Evolutionary conservation across 2,113 vertebrate species (phyloP).

Genomic region (Chaetodon trifascialis): DNA sequence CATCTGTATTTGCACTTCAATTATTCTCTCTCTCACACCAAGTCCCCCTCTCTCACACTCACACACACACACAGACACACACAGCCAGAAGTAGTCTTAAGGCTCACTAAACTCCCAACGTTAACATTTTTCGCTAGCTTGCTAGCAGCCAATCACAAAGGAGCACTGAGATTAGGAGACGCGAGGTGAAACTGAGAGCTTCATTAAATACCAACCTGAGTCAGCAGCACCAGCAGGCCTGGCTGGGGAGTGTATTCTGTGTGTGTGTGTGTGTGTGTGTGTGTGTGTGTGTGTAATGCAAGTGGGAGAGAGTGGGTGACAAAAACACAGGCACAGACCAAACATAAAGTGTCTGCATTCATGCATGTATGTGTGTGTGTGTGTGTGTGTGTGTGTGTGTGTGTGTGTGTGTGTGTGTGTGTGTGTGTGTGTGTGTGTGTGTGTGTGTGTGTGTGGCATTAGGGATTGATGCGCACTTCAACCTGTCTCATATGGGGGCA

Average conservation of each 20-base stretch:
- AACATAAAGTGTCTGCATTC: slow-evolving; percentile 58
- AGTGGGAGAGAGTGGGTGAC: slow-evolving; percentile 58
- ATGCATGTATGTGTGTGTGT: slow-evolving; percentile 25
- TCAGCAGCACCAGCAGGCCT: slow-evolving; percentile 78
- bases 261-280: slow-evolving; percentile 28
- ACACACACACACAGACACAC: slow-evolving; percentile 6
- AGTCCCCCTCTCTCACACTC: not conserved
- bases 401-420: no score
- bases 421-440: no score
- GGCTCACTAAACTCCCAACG: slow-evolving; percentile 70
- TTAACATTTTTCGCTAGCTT: slow-evolving; percentile 74
- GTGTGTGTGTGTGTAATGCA: not conserved
- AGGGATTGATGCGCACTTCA: slow-evolving; percentile 58
- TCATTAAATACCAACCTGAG: slow-evolving; percentile 86
- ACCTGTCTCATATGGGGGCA: slow-evolving; percentile 77
- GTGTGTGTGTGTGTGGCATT: slow-evolving; percentile 46
- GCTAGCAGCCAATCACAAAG: slow-evolving; percentile 76
- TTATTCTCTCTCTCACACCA: not conserved
- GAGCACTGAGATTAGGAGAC: slow-evolving; percentile 79
- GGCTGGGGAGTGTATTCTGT: slow-evolving; percentile 37
- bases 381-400: no score
- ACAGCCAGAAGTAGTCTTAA: slow-evolving; percentile 51
- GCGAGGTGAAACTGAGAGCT: slow-evolving; percentile 82
- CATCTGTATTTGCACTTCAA: not conserved
- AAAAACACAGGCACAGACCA: slow-evolving; percentile 49